phyloP scores from a whole-genome alignment of 2,797 vertebrate genomes.

The Periparus ater region DNA sequence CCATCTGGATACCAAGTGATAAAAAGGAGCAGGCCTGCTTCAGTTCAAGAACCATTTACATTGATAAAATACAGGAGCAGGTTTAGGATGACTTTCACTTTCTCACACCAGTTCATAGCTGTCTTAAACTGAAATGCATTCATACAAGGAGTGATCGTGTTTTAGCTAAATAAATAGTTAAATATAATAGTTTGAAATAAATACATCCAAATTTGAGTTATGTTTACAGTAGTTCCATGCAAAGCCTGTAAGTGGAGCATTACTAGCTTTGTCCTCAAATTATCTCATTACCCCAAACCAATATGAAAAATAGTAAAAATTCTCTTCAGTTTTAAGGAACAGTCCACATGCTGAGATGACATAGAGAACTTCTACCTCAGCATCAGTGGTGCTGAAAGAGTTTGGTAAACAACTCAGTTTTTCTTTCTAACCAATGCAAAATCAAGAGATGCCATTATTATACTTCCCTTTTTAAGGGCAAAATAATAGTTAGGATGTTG shows the following conservation, averaged over 20 bases:
- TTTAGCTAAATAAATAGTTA: not conserved
- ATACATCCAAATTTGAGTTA: not conserved
- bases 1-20: slow-evolving; percentile 16
- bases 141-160: not conserved
- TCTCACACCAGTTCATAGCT: not conserved
- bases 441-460: not conserved
- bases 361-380: not conserved
- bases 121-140: not conserved
- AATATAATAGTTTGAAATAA: not conserved
- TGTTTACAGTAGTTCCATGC: not conserved
- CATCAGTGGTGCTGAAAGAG: not conserved
- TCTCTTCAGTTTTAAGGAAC: not conserved
- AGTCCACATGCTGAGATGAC: not conserved
- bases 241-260: not conserved
- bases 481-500: not conserved
- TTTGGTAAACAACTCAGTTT: not conserved
- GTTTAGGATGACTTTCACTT: not conserved
- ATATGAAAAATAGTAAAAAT: not conserved
- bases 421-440: not conserved
- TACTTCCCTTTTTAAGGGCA: not conserved
- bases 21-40: not conserved
- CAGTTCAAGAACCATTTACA: not conserved
- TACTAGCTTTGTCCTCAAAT: not conserved
- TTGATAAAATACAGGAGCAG: not conserved
- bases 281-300: not conserved